Evolutionary conservation across 2,113 vertebrate genomes (phyloP), one percentile per base, ranked within the genome.

Genomic region (Lota lota): DNA sequence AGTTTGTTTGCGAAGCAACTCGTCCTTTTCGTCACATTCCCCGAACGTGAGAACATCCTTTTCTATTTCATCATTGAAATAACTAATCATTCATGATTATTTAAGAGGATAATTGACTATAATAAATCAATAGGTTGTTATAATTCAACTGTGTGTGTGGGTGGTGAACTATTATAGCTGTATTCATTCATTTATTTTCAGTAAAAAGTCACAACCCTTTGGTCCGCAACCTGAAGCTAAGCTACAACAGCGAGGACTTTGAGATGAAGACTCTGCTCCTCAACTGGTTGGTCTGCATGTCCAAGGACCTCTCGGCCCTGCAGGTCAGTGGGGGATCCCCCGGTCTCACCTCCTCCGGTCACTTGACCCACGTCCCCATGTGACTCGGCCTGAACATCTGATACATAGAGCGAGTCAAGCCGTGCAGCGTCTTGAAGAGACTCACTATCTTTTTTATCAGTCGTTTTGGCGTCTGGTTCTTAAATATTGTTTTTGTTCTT

Each of bases 221-320:
- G 85, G 67, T 93, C 33, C 86, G 86, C 79, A 90, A 86, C 73
- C 77, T 98, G 66, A 96, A 94, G 74, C 67, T 96, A 72, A 87
- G 82, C 77, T 93, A 86, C 84, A 92, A 65, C 57, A 76, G 89
- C 0, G 95, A 98, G 81, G 96, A 99, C 78, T 93, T 97, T 66
- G 94, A 97, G 82, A 90, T 96, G 94, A 99, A 97, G 90, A 98
- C 94, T 85, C 53, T 99, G 72, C 83, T 99, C 6, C 87, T 99
- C 80, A 96, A 98, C 74, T 47, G 95, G 76, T 76, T 99, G 82
- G 76, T 92, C 72, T 82, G 95, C 28, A 92, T 99, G 83, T 88
- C 92, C 47, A 92, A 88, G 85, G 91, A 97, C 73, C 77, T 85
- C 0, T 69, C 88, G 66, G 87, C 92, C 47, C 33, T 92, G 73